Base-by-base conservation (phyloP, 2,888 invertebrate species). In the Sericinus montela region DNA sequence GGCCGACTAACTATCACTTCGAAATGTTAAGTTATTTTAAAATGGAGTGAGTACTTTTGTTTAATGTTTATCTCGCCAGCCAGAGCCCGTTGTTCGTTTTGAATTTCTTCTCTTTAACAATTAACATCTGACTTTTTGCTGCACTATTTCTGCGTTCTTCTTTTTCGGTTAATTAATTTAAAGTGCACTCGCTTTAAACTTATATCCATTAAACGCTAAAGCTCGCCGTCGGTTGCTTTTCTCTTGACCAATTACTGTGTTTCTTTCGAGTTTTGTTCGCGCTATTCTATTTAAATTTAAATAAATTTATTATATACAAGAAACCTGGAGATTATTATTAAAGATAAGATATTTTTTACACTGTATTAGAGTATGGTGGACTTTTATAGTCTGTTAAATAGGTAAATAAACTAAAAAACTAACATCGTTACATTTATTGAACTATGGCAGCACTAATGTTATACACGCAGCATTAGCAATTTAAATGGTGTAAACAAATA, bases 121-220 rank as follows among this genome's bases (percentile, higher is more conserved):
- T 65, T 72, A 69, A 68, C 68, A 68, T 63, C 54, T 44, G 59
- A 64, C 60, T 70, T 69, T 63, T 65, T 62, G 57, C 62, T 63
- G 52, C 56, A 56, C 57, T 61, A 54, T 60, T 62, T 55, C 54
- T 38, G 34, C 42, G 55, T 52, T 51, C 56, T 64, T 62, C 57
- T 29, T 40, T 60, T 63, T 65, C 57, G 56, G 57, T 49, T 64
- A 66, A 64, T 63, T 65, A 62, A 63, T 58, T 59, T 60, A 56
- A 56, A 59, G 60, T 49, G 56, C 52, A 49, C 53, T 57, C 54
- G 51, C 42, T 56, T 53, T 55, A 58, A 59, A 54, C 47, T 55
- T 29, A n/a, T 45, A 19, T 15, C 29, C 34, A 8, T 35, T 19
- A 44, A 23, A 44, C 1, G 11, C 13, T 30, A 13, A 29, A 49